Evolutionary conservation across 2,888 invertebrate genomes (phyloP), one percentile per base, ranked within the genome.

Genomic region (Tetrapedia diversipes): DNA sequence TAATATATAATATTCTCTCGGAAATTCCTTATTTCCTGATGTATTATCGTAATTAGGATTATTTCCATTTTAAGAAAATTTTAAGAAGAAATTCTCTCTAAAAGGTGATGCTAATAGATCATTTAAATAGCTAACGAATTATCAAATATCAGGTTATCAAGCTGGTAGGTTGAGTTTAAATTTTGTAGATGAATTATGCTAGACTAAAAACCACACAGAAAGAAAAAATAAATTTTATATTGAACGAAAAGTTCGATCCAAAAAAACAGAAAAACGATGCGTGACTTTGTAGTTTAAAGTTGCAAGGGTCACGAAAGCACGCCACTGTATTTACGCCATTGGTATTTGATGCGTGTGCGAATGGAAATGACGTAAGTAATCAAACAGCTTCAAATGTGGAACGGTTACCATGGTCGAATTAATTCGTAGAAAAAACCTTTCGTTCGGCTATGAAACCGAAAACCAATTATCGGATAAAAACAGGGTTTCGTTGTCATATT

Each of bases 321-420:
- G n/a, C n/a, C 22, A 8, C 37, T 22, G 49, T 22, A n/a, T n/a
- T n/a, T n/a, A 14, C 19, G n/a, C 49, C 27, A 37, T 43, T 22
- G n/a, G 16, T 4, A 47, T 47, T 59, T 51, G 67, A 64, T 61
- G 34, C 45, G 45, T 47, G 34, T 47, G 34, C 49, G 54, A 71
- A 75, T 71, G 49, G 54, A 49, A 75, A 60, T 66, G 71, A 65
- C 54, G 63, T 47, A 57, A 56, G 61, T 64, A 70, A 69, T 80
- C 60, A 65, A 64, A 59, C 39, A 41, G 34, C 59, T 45, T 16
- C 49, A 41, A n/a, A n/a, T n/a, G 32, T 53, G 43, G 27, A 68
- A 49, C 54, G 43, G 27, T 24, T 60, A 51, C 39, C 41, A 37
- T 8, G 16, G n/a, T 32, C 24, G 19, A 75, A 65, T 65, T 64